Evolutionary conservation across 2,888 invertebrate genomes (phyloP), one percentile per base, ranked within the genome.

Genomic region (Onchidella celtica): DNA sequence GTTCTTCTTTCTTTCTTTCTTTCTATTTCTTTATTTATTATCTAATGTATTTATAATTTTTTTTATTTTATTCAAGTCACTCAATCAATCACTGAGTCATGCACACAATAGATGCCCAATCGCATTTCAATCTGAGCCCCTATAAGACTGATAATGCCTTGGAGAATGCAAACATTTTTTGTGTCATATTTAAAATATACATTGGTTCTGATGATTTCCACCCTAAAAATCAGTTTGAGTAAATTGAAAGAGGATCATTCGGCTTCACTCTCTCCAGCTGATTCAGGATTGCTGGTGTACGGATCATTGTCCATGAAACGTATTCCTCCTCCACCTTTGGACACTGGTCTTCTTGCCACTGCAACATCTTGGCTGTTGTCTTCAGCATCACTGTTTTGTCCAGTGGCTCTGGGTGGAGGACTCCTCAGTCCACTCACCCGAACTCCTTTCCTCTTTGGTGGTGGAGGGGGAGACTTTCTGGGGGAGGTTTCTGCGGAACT

Each of bases 261-360:
- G 55, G 61, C 63, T 9, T 77, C 72, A 55, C 66, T 77, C n/a
- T 82, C 77, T 36, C 29, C 77, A 11, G n/a, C 65, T 21, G 65
- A 32, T 55, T 82, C 77, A 57, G 77, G 70, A 4, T 66, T 77
- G 40, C 72, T 82, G 17, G 72, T 82, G n/a, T 75, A 68, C 24
- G 81, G 68, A 27, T 65, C 72, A 27, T 47, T 82, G 32, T 66
- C 59, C 61, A 72, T 73, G 17, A 78, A 77, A 2, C 63, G n/a
- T 29, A 80, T 74, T 27, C 59, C 63, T 47, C 61, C 47, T 6
- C 79, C 32, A 66, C 66, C 79, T 69, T 40, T 69, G 40, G 65
- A 66, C 29, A 59, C 36, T 24, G 40, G 21, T 0, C 3, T n/a
- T 38, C 29, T 70, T 1, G 27, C 6, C 9, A 29, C 38, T 27